These are phyloP conservation scores for Amazonetta brasiliensis DNA, from an alignment of 2,797 vertebrate genomes.

Conservation along the genomic window DNA sequence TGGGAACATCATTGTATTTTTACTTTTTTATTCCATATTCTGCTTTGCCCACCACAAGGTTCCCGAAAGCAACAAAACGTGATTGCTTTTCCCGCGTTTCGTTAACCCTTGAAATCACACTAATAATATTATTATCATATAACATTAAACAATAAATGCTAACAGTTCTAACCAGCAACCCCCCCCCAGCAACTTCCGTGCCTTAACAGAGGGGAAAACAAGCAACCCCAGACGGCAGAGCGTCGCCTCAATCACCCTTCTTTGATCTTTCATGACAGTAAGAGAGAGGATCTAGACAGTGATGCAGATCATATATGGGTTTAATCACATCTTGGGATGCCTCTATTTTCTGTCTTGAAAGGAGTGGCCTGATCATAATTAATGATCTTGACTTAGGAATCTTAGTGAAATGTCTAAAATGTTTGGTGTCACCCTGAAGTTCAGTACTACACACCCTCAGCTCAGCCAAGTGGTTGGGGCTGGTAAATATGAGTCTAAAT, in stretches of 20 bases:
- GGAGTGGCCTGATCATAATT: not conserved
- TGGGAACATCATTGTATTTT: not conserved
- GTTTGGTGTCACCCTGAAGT: fast-evolving
- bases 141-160: no score
- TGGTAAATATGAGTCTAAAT: not conserved
- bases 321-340: not conserved
- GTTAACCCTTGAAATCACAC: no score
- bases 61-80: no score
- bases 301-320: not conserved
- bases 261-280: not conserved
- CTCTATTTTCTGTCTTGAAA: not conserved
- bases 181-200: no score
- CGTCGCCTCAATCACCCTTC: no score
- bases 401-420: not conserved
- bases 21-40: not conserved
- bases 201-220: no score
- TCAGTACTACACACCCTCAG: fast-evolving
- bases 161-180: no score
- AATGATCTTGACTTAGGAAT: not conserved
- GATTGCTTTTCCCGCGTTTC: no score
- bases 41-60: no score
- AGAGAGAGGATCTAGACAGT: not conserved
- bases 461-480: not conserved
- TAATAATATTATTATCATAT: no score
- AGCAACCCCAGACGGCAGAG: no score